These are phyloP conservation scores for Melipona quadrifasciata DNA, from an alignment of 1,140 invertebrate genomes.

Conservation along the genomic window DNA sequence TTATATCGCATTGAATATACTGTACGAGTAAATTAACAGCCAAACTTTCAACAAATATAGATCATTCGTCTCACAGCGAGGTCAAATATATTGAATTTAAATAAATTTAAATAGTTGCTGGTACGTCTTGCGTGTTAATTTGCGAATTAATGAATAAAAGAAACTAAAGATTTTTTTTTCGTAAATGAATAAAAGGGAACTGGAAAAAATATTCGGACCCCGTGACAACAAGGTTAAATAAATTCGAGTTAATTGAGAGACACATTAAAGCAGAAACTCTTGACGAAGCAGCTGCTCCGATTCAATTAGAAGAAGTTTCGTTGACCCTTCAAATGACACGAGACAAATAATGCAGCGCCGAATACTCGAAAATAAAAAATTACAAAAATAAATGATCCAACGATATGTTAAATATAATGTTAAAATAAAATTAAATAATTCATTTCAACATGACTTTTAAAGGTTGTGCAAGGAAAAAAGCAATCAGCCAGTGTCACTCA, in stretches of 20 bases:
- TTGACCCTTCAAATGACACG: background rate
- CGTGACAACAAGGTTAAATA: background rate
- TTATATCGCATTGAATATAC: too few relatives aligned
- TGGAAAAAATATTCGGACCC: background rate
- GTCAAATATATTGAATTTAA: too few relatives aligned
- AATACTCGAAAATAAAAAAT: background rate
- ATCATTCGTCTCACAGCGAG: too few relatives aligned
- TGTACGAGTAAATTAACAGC: too few relatives aligned
- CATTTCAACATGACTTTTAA: background rate
- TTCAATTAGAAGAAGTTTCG: background rate
- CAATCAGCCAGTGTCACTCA: slow-evolving; percentile 15
- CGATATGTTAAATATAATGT: background rate
- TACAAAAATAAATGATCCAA: background rate
- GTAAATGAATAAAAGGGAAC: background rate
- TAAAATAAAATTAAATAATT: background rate
- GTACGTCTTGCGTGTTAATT: too few relatives aligned
- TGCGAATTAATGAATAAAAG: too few relatives aligned
- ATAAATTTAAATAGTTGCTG: too few relatives aligned
- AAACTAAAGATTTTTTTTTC: too few relatives aligned
- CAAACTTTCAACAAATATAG: too few relatives aligned
- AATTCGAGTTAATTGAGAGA: background rate
- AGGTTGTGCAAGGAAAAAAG: background rate
- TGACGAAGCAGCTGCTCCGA: slow-evolving; percentile 15
- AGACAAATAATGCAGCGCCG: background rate
- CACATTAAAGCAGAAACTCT: background rate